Conservation (phyloP, 2,888 invertebrate genomes). For the Chymomyza fuscimana region DNA sequence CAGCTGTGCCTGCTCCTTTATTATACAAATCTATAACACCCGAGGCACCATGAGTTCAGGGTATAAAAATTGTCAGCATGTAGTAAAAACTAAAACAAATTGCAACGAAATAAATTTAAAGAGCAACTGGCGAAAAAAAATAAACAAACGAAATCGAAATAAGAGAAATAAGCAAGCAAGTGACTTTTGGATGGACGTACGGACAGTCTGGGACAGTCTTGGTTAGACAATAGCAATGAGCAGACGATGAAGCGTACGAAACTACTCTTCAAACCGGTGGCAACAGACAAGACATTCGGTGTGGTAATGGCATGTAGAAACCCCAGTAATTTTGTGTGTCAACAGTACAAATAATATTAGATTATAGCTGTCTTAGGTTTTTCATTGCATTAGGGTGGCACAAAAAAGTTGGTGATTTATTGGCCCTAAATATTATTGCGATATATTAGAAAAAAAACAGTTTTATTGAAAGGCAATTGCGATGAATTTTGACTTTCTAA, state of each 20-base stretch:
- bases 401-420: not conserved
- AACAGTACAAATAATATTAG: constrained; percentile 29
- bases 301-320: constrained; percentile 24
- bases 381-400: constrained; percentile 1
- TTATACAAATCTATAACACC: not conserved
- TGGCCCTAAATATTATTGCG: not conserved
- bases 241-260: constrained; percentile 1
- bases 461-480: too few relatives aligned
- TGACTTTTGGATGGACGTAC: not conserved
- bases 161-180: not conserved
- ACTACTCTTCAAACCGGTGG: not conserved
- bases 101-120: constrained; percentile 7
- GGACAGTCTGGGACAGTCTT: not conserved
- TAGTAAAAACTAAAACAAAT: constrained; percentile 2
- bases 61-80: not conserved
- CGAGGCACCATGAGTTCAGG: not conserved
- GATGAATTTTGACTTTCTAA: too few relatives aligned
- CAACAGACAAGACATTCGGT: constrained; percentile 13
- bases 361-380: constrained; percentile 10
- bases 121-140: not conserved
- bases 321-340: constrained; percentile 36
- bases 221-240: not conserved
- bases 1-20: not conserved
- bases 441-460: too few relatives aligned
- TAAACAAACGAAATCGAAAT: not conserved